These are phyloP conservation scores for Sinocyclocheilus anophthalmus DNA, from an alignment of 2,113 vertebrate species.

Conservation along the genomic window DNA sequence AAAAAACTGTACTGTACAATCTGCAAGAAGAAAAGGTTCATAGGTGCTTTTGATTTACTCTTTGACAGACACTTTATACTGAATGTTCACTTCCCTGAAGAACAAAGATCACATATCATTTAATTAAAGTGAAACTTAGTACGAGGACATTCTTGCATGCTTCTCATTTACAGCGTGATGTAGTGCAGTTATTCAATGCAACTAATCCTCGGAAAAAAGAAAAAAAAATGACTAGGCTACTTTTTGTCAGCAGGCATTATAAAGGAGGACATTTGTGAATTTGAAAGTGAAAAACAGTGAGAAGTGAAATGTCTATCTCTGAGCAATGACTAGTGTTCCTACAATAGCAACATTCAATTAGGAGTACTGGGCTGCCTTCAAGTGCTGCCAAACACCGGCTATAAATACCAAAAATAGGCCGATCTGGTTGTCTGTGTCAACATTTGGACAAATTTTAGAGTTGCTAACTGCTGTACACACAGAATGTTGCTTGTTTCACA, in stretches of 20 bases:
- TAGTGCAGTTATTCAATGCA: background rate
- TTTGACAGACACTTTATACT: background rate
- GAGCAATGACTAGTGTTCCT: constrained; percentile 52
- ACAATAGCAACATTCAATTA: constrained; percentile 69
- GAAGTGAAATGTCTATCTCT: constrained; percentile 55
- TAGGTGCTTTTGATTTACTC: background rate
- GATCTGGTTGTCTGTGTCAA: constrained; percentile 67
- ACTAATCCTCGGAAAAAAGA: background rate
- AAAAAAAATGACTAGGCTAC: background rate
- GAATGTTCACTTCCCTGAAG: background rate
- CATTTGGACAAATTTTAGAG: constrained; percentile 67
- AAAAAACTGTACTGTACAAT: background rate
- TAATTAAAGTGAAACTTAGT: background rate
- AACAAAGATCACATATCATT: constrained; percentile 6
- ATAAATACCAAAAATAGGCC: constrained; percentile 68
- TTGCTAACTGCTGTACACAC: constrained; percentile 44
- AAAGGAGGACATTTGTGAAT: constrained; percentile 11
- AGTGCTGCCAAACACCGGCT: constrained; percentile 66
- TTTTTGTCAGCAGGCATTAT: background rate
- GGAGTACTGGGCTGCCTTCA: constrained; percentile 62
- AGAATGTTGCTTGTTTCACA: constrained; percentile 47
- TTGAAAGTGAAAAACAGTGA: constrained; percentile 26
- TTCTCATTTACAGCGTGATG: background rate
- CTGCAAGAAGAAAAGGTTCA: background rate
- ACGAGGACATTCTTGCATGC: background rate